Percentiles rank a stretch among this genome's conserved stretches.
Evolutionary conservation across 2,888 invertebrate species (phyloP).

Genomic region (Drosophila pseudotalamancana): DNA sequence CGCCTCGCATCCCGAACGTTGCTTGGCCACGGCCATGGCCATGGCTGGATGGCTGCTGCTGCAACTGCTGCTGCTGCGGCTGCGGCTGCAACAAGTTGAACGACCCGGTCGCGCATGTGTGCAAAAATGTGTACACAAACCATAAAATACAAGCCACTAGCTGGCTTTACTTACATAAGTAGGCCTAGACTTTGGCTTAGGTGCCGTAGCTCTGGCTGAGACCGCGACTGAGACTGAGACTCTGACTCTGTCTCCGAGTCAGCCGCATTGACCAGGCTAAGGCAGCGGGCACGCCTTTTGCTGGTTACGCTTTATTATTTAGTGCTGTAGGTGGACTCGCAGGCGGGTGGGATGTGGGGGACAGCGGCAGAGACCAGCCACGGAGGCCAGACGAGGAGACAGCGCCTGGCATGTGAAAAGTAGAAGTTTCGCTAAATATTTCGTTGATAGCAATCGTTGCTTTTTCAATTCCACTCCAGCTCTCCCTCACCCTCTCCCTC

Average conservation of each 20-base stretch:
- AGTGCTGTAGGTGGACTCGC: slow-evolving; percentile 71
- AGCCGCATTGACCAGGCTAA: slow-evolving; percentile 33
- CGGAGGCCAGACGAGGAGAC: slow-evolving; percentile 2
- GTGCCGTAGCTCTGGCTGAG: slow-evolving; percentile 36
- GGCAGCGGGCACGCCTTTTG: slow-evolving; percentile 71
- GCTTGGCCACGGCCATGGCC: slow-evolving; percentile 51
- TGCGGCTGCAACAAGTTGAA: slow-evolving; percentile 73
- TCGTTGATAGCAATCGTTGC: slow-evolving; percentile 53
- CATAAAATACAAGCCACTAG: slow-evolving; percentile 80
- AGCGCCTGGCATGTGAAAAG: slow-evolving; percentile 58
- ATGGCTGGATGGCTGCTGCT: slow-evolving; percentile 58
- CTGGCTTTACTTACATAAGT: slow-evolving; percentile 75
- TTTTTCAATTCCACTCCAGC: slow-evolving; percentile 22
- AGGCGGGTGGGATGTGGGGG: slow-evolving; percentile 5
- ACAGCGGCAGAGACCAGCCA: slow-evolving; percentile 8
- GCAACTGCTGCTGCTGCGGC: slow-evolving; percentile 13
- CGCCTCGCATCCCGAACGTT: slow-evolving; percentile 32
- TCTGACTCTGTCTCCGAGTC: slow-evolving; percentile 21
- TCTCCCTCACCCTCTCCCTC: background rate
- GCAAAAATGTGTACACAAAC: slow-evolving; percentile 82
- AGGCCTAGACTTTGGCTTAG: slow-evolving; percentile 66
- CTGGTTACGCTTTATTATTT: slow-evolving; percentile 79
- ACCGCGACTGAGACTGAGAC: slow-evolving; percentile 14
- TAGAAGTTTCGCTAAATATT: slow-evolving; percentile 74
- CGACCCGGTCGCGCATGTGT: slow-evolving; percentile 82